phyloP scores from a whole-genome alignment of 2,888 invertebrate genomes.

The Spatulosminthurus flaviceps region DNA sequence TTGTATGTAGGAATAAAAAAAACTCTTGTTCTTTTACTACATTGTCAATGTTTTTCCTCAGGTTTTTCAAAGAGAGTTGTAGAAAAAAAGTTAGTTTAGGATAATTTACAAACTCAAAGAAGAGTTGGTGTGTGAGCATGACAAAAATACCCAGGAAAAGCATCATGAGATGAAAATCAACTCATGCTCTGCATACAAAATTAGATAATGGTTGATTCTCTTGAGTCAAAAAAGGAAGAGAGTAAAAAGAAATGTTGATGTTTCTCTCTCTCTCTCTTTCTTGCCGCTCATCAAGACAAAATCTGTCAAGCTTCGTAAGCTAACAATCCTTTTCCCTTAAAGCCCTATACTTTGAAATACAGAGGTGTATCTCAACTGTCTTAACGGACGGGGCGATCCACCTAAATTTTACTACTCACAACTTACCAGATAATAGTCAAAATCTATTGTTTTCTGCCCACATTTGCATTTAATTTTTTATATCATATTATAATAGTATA shows the following conservation, averaged over 20 bases:
- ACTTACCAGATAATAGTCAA: constrained; percentile 41
- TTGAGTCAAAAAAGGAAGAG: constrained; percentile 38
- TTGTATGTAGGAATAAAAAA: no score
- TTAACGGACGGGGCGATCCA: constrained; percentile 34
- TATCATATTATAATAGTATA: background rate
- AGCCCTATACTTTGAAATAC: constrained; percentile 27
- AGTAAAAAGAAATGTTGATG: constrained; percentile 44
- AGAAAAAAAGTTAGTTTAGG: background rate
- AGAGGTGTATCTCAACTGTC: constrained; percentile 42
- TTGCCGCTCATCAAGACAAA: constrained; percentile 51
- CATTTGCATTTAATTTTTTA: constrained; percentile 30
- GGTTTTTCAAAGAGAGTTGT: background rate
- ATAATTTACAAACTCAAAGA: constrained; percentile 14
- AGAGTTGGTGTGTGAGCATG: constrained; percentile 13
- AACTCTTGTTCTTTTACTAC: background rate
- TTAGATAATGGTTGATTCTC: constrained; percentile 38
- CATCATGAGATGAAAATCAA: constrained; percentile 14
- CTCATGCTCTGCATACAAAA: constrained; percentile 44
- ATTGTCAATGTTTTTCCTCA: background rate
- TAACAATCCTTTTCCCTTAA: constrained; percentile 31
- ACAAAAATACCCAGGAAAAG: constrained; percentile 18
- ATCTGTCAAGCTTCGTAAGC: constrained; percentile 49
- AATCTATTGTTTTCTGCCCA: constrained; percentile 35
- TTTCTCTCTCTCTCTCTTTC: constrained; percentile 18
- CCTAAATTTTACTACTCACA: constrained; percentile 42